phyloP scores from a whole-genome alignment of 1,140 invertebrate species.

The Araneus ventricosus region DNA sequence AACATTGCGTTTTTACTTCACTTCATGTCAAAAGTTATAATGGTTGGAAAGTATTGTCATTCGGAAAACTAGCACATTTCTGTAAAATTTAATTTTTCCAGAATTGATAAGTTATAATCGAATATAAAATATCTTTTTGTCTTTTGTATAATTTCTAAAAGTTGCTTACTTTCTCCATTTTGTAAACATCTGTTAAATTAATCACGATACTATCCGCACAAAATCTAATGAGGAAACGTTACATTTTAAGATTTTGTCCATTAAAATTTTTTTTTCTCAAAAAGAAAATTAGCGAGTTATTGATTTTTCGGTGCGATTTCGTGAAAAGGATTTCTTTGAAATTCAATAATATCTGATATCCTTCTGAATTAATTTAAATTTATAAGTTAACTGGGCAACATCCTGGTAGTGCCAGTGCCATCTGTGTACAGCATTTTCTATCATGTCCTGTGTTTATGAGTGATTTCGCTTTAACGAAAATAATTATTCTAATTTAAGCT shows the following conservation, averaged over 20 bases:
- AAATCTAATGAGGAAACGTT: no score
- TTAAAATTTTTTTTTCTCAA: neutral
- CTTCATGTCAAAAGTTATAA: neutral
- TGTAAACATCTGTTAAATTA: no score
- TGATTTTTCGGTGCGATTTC: neutral
- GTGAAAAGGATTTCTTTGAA: neutral
- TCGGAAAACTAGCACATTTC: no score
- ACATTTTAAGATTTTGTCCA: no score
- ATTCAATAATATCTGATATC: neutral
- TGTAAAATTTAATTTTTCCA: no score
- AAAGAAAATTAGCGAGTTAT: neutral
- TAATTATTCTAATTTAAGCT: neutral
- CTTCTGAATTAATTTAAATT: neutral
- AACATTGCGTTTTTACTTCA: neutral
- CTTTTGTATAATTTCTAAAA: no score
- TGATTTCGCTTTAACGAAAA: neutral
- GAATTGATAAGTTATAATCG: no score
- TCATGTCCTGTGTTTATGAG: neutral
- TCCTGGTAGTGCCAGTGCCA: conserved; percentile 65
- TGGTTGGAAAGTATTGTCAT: neutral
- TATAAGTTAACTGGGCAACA: conserved; percentile 27
- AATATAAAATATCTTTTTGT: no score
- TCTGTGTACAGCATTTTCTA: conserved; percentile 63
- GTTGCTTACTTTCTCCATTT: no score
- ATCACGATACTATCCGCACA: no score